Percentiles rank a stretch among this genome's conserved stretches.
phyloP scores from a whole-genome alignment of 2,113 vertebrate genomes.

The Ranitomeya variabilis region DNA sequence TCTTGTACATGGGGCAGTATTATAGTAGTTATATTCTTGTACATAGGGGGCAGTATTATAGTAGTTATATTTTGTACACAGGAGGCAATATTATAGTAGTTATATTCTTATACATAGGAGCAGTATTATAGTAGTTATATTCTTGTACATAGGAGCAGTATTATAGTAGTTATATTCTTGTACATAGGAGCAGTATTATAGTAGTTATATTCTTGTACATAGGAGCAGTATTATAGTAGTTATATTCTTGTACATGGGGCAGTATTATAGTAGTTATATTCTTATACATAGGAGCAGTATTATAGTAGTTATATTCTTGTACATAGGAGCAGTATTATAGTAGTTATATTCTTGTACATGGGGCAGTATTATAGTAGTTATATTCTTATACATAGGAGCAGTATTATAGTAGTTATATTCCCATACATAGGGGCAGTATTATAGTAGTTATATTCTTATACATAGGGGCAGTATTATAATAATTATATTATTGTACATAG shows the following conservation, averaged over 20 bases:
- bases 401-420: background rate
- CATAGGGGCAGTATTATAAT: background rate
- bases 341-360: background rate
- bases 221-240: slow-evolving; percentile 1
- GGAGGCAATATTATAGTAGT: background rate
- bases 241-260: background rate
- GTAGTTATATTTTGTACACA: background rate
- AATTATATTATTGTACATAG: background rate
- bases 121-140: background rate
- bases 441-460: background rate
- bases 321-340: too few species aligned
- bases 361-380: slow-evolving; percentile 2
- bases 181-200: background rate
- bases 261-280: too few species aligned
- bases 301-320: too few species aligned
- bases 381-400: background rate
- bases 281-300: too few species aligned
- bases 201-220: background rate
- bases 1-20: background rate
- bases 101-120: too few species aligned
- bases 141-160: background rate
- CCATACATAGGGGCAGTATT: background rate
- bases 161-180: background rate
- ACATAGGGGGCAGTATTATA: background rate
- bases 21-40: background rate